Evolutionary conservation across 2,888 invertebrate genomes (phyloP).

Genomic region (Trichogramma evanescens): DNA sequence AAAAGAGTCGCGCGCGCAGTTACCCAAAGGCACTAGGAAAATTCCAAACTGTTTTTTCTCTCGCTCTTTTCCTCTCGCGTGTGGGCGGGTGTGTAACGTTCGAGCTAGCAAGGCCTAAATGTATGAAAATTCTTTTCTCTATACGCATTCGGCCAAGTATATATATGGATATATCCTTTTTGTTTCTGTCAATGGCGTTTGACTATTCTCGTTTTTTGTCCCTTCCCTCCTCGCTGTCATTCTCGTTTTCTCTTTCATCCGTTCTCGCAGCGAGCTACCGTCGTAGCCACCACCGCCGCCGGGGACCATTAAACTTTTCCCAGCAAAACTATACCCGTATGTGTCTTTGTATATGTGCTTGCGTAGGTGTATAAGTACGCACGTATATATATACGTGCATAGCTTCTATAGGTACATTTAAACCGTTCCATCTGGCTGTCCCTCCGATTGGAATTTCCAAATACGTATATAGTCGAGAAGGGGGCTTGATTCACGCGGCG

Average conservation of each 20-base stretch:
- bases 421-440: neutral
- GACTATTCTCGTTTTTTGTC: neutral
- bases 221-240: constrained; percentile 11
- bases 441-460: constrained; percentile 18
- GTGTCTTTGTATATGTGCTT: too few species aligned
- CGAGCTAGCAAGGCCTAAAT: too few species aligned
- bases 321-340: constrained; percentile 2
- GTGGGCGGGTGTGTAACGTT: too few species aligned
- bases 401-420: too few species aligned
- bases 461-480: neutral
- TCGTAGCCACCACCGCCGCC: constrained; percentile 8
- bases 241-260: constrained; percentile 19
- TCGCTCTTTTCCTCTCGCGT: neutral
- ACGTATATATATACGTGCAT: too few species aligned
- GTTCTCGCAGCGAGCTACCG: constrained; percentile 10
- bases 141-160: too few species aligned
- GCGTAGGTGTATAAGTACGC: too few species aligned
- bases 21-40: too few species aligned
- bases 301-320: constrained; percentile 23
- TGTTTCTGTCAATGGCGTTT: too few species aligned
- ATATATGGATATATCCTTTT: too few species aligned
- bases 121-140: too few species aligned
- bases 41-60: neutral
- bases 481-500: constrained; percentile 9
- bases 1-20: too few species aligned